Evolutionary conservation across 1,140 invertebrate species (phyloP).

Genomic region (Phocides pigmalion): DNA sequence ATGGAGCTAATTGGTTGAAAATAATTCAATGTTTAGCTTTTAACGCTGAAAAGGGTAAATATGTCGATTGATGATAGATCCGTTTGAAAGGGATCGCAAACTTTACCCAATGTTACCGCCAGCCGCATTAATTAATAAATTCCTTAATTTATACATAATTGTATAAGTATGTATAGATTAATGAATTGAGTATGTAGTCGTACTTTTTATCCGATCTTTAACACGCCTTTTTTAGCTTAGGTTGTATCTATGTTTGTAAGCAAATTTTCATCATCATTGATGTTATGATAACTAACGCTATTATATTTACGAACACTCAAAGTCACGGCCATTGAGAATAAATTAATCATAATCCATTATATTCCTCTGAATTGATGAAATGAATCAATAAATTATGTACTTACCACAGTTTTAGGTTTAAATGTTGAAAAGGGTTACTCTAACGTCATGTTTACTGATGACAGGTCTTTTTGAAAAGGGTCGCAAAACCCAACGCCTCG

Average conservation of each 20-base stretch:
- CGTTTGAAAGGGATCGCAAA: not conserved
- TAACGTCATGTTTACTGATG: not conserved
- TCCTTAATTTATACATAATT: too few species aligned
- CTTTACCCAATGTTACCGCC: not conserved
- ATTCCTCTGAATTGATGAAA: not conserved
- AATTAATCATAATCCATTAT: not conserved
- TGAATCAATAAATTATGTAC: not conserved
- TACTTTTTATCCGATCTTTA: too few species aligned
- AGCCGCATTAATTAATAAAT: too few species aligned
- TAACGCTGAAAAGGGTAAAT: not conserved
- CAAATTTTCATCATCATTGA: too few species aligned
- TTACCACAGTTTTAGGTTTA: not conserved
- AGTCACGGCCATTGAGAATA: too few species aligned
- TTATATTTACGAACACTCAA: too few species aligned
- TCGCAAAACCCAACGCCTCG: not conserved
- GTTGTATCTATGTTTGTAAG: too few species aligned
- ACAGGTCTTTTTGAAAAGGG: constrained; percentile 1
- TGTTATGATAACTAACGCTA: too few species aligned
- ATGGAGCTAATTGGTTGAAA: too few species aligned
- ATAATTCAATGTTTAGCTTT: not conserved
- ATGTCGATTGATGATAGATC: not conserved
- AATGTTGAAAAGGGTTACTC: not conserved
- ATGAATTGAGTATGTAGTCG: too few species aligned
- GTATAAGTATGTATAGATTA: too few species aligned
- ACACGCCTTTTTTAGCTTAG: too few species aligned